Percentiles rank a stretch among this genome's conserved stretches.
Evolutionary conservation across 2,113 vertebrate species (phyloP).

Genomic region (Pelobates fuscus): DNA sequence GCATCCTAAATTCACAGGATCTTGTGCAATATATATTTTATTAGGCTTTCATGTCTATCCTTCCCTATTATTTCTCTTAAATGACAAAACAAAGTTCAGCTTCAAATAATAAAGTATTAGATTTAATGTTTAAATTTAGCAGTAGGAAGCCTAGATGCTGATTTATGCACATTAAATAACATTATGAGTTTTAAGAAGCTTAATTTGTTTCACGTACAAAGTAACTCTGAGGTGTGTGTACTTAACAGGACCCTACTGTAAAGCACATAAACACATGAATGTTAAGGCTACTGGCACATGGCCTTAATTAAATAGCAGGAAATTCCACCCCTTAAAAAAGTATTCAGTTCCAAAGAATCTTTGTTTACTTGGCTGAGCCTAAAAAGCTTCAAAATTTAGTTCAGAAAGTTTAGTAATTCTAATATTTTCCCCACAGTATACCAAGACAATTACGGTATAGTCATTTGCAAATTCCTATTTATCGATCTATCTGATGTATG

Average conservation of each 20-base stretch:
- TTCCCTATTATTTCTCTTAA: too few relatives aligned
- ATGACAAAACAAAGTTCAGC: background rate
- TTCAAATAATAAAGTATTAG: constrained; percentile 6
- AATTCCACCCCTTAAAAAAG: constrained; percentile 25
- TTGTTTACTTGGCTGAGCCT: constrained; percentile 26
- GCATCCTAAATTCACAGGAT: too few relatives aligned
- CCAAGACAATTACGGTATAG: background rate
- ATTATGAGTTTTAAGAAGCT: constrained; percentile 33
- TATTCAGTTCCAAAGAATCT: constrained; percentile 25
- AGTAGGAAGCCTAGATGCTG: constrained; percentile 27
- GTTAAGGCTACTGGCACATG: constrained; percentile 32
- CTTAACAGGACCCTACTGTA: constrained; percentile 39
- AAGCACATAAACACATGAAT: constrained; percentile 39
- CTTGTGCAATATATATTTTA: too few relatives aligned
- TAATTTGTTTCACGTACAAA: constrained; percentile 40
- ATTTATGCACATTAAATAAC: constrained; percentile 32
- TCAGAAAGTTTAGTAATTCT: background rate
- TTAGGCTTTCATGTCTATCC: too few relatives aligned
- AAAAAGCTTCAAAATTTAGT: background rate
- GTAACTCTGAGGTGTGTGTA: constrained; percentile 28
- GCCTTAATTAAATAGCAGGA: constrained; percentile 31
- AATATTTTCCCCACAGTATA: background rate
- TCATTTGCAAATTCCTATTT: background rate
- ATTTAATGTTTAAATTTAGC: constrained; percentile 25
- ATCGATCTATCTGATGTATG: too few relatives aligned